Evolutionary conservation across 2,797 vertebrate genomes (phyloP).

Genomic region (Amblyopsis hoosieri): DNA sequence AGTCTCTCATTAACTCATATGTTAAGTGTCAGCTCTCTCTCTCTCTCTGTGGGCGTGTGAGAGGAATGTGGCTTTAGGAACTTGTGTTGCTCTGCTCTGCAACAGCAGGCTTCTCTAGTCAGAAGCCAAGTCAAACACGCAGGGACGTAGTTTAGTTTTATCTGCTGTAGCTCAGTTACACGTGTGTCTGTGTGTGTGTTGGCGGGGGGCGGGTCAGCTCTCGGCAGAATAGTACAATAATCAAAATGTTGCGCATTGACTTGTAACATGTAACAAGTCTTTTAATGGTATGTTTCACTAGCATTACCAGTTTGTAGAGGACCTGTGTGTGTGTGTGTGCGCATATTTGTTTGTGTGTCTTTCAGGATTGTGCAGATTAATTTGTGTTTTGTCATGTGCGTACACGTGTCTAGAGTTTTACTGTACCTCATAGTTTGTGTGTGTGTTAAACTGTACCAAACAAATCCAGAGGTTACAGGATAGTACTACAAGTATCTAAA

Average conservation of each 20-base stretch:
- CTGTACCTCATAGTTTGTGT: too few species aligned
- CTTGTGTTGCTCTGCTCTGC: slow-evolving; percentile 10
- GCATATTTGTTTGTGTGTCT: slow-evolving; percentile 1
- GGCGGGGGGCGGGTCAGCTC: not conserved
- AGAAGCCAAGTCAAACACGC: slow-evolving; percentile 32
- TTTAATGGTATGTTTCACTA: not conserved
- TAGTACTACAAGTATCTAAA: too few species aligned
- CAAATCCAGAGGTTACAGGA: too few species aligned
- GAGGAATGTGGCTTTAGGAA: slow-evolving; percentile 34
- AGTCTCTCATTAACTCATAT: not conserved
- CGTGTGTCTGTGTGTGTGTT: slow-evolving; percentile 9
- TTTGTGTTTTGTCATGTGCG: not conserved
- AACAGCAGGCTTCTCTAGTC: slow-evolving; percentile 11
- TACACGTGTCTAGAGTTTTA: not conserved
- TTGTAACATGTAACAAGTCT: not conserved
- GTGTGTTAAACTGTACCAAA: too few species aligned
- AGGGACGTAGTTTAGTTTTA: not conserved
- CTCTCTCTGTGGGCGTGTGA: slow-evolving; percentile 16
- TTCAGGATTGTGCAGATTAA: not conserved
- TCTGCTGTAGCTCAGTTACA: slow-evolving; percentile 2
- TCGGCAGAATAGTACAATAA: slow-evolving; percentile 1
- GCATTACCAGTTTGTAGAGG: not conserved
- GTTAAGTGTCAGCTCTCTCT: not conserved
- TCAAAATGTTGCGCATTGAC: not conserved
- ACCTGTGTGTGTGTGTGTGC: slow-evolving; percentile 2